These are phyloP conservation scores for Aphelenchoides fujianensis DNA, from an alignment of 1,140 invertebrate genomes.

Conservation along the genomic window DNA sequence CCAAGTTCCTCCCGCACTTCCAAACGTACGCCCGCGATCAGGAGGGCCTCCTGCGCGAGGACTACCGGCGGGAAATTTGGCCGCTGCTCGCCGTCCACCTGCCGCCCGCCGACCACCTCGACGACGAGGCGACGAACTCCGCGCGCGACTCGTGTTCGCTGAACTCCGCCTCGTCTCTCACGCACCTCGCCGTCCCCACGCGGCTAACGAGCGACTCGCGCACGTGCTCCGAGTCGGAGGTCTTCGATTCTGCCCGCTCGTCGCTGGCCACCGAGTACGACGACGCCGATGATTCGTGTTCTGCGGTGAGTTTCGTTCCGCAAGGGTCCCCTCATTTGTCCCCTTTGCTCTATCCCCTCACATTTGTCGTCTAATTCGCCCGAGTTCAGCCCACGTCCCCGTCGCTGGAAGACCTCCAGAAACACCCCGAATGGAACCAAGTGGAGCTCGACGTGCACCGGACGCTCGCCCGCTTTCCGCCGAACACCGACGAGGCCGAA, in stretches of 20 bases:
- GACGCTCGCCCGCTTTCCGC: constrained; percentile 59
- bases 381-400: constrained; percentile 14
- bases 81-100: constrained; percentile 71
- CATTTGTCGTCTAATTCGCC: too few relatives aligned
- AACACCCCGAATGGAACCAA: constrained; percentile 82
- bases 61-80: constrained; percentile 77
- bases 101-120: constrained; percentile 10
- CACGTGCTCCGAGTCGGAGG: constrained; percentile 3
- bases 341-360: too few relatives aligned
- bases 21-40: constrained; percentile 63
- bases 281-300: neutral
- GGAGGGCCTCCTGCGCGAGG: constrained; percentile 69
- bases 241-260: constrained; percentile 10
- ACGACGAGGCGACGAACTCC: constrained; percentile 28
- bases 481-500: constrained; percentile 77
- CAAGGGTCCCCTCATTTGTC: neutral
- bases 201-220: too few relatives aligned
- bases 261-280: neutral
- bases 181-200: neutral
- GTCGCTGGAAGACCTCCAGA: constrained; percentile 69
- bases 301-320: too few relatives aligned
- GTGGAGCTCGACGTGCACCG: constrained; percentile 86
- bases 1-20: constrained; percentile 24
- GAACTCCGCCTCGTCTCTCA: neutral
- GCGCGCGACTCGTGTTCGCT: constrained; percentile 16